phyloP scores from a whole-genome alignment of 2,797 vertebrate genomes.

The Cuniculus paca region DNA sequence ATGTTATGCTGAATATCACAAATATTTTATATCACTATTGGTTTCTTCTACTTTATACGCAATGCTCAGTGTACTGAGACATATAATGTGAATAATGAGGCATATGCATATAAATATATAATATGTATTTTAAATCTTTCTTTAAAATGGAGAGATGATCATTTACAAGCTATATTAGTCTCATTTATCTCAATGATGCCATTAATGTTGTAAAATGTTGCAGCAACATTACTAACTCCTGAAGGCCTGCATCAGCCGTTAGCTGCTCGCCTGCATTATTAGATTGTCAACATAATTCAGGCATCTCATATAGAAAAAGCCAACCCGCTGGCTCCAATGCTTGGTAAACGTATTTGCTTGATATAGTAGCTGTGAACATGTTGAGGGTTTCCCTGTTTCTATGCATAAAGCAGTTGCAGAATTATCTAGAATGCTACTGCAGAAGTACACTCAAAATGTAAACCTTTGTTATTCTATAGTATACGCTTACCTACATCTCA shows the following conservation, averaged over 20 bases:
- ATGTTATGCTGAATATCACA: conserved; percentile 40
- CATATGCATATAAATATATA: conserved; percentile 82
- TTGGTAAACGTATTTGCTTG: conserved; percentile 84
- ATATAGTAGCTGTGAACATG: conserved; percentile 82
- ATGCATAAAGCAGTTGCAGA: conserved; percentile 13
- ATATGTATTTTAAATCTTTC: conserved; percentile 84
- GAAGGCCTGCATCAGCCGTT: conserved; percentile 86
- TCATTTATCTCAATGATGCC: conserved; percentile 89
- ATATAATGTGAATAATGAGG: conserved; percentile 60
- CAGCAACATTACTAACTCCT: conserved; percentile 84
- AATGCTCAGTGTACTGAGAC: conserved; percentile 20
- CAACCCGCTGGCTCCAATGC: conserved; percentile 79
- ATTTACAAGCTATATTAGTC: conserved; percentile 87
- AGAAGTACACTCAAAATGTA: conserved; percentile 43
- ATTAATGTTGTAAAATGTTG: conserved; percentile 87
- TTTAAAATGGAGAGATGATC: conserved; percentile 84
- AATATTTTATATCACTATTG: background rate
- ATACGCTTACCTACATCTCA: background rate
- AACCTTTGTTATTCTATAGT: background rate
- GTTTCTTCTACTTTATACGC: conserved; percentile 49
- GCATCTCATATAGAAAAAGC: conserved; percentile 84
- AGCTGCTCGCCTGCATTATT: conserved; percentile 88
- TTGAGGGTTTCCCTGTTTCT: conserved; percentile 45
- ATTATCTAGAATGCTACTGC: conserved; percentile 57
- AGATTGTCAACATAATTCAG: conserved; percentile 90